Percentiles rank a stretch among this genome's conserved stretches.
Conservation (phyloP, 1,140 invertebrate genomes). For the Drosophila sp. region DNA sequence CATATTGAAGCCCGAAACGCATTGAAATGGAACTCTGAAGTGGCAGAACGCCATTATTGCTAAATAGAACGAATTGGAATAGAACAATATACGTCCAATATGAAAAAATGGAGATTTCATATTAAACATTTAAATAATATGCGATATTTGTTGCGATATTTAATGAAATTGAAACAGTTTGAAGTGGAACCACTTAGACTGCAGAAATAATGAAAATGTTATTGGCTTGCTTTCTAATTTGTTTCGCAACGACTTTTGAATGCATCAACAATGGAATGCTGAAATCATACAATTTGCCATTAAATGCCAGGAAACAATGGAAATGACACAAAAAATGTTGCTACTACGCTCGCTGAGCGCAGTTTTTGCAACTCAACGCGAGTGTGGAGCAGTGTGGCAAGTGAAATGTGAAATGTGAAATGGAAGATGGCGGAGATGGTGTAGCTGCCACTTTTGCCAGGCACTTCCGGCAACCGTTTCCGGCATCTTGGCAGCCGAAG, state of each 20-base stretch:
- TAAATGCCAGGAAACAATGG: constrained; percentile 26
- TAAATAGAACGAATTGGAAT: background rate
- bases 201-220: no score
- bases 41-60: background rate
- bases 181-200: no score
- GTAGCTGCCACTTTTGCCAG: constrained; percentile 29
- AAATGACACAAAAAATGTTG: constrained; percentile 16
- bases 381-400: background rate
- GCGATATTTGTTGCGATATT: no score
- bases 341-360: constrained; percentile 3
- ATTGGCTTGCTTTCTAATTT: no score
- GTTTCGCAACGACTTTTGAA: no score
- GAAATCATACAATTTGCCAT: constrained; percentile 13
- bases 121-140: no score
- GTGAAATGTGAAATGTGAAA: no score
- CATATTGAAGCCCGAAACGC: no score
- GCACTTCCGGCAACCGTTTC: constrained; percentile 43
- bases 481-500: constrained; percentile 31
- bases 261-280: constrained; percentile 5
- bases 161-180: no score
- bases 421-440: constrained; percentile 7
- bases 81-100: background rate
- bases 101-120: no score
- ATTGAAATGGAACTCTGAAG: no score
- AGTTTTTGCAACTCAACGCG: background rate